These are phyloP conservation scores for Sebastes iracundus DNA, from an alignment of 2,797 vertebrate species.

Conservation along the genomic window DNA sequence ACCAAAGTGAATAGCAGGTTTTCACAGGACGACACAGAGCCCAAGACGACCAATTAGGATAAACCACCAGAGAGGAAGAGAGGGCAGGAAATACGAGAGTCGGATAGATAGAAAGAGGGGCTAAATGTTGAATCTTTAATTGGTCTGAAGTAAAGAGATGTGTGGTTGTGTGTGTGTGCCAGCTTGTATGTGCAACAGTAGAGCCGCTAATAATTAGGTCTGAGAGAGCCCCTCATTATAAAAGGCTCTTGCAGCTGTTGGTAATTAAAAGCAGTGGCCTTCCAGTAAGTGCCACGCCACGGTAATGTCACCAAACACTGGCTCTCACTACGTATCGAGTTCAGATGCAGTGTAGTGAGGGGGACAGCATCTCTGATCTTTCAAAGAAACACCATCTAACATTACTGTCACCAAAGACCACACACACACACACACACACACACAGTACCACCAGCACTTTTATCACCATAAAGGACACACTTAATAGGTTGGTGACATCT, in stretches of 20 bases:
- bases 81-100: constrained; percentile 26
- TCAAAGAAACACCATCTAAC: constrained; percentile 1
- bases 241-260: constrained; percentile 54
- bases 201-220: constrained; percentile 61
- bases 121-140: constrained; percentile 67
- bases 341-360: constrained; percentile 8
- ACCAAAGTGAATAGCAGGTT: constrained; percentile 37
- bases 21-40: constrained; percentile 22
- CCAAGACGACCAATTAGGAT: constrained; percentile 64
- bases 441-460: not conserved
- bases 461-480: not conserved
- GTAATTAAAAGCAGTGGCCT: constrained; percentile 52
- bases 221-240: constrained; percentile 61
- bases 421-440: not conserved
- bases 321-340: constrained; percentile 13
- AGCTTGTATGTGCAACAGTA: constrained; percentile 52
- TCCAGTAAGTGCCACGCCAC: constrained; percentile 31
- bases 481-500: not conserved
- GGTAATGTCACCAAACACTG: constrained; percentile 31
- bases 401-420: not conserved
- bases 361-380: constrained; percentile 11
- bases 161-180: constrained; percentile 30
- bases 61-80: constrained; percentile 36
- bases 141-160: constrained; percentile 59
- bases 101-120: constrained; percentile 16